Conservation (phyloP, 2,888 invertebrate species). For the Eurytoma californica region DNA sequence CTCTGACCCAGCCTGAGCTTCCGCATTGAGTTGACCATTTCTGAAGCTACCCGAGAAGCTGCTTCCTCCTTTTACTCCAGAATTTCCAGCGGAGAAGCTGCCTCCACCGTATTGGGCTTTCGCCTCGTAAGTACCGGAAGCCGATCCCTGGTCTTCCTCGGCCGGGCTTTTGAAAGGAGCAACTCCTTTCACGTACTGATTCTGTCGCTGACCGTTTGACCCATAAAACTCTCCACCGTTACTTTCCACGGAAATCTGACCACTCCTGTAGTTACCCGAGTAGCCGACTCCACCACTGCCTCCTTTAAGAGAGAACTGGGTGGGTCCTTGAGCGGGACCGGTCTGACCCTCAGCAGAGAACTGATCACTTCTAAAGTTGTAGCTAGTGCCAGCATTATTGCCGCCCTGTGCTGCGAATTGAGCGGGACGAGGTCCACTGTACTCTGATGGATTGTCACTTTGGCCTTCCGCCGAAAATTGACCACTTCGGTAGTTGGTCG, state of each 20-base stretch:
- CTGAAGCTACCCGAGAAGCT: slow-evolving; percentile 17
- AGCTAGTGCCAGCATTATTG: background rate
- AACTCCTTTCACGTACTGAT: slow-evolving; percentile 6
- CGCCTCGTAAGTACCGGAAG: slow-evolving; percentile 10
- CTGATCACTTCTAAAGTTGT: slow-evolving; percentile 2
- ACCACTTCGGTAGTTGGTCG: background rate
- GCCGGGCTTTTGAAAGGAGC: background rate
- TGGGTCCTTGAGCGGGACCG: background rate
- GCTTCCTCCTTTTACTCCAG: slow-evolving; percentile 23
- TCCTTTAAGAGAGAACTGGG: slow-evolving; percentile 7
- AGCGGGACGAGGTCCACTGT: background rate
- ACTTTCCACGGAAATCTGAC: background rate
- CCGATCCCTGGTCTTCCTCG: background rate
- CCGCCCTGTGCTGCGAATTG: background rate
- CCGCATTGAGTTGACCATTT: background rate
- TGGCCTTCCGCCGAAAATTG: background rate
- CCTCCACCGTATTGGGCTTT: slow-evolving; percentile 25
- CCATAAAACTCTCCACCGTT: background rate
- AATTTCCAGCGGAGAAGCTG: background rate
- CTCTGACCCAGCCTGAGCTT: background rate
- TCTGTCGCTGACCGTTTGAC: background rate
- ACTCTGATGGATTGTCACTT: background rate
- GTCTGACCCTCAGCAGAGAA: slow-evolving; percentile 3
- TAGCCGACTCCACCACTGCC: slow-evolving; percentile 6
- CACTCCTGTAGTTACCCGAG: slow-evolving; percentile 9